These are phyloP conservation scores for Campoplex capitator DNA, from an alignment of 2,888 invertebrate species.

Conservation along the genomic window DNA sequence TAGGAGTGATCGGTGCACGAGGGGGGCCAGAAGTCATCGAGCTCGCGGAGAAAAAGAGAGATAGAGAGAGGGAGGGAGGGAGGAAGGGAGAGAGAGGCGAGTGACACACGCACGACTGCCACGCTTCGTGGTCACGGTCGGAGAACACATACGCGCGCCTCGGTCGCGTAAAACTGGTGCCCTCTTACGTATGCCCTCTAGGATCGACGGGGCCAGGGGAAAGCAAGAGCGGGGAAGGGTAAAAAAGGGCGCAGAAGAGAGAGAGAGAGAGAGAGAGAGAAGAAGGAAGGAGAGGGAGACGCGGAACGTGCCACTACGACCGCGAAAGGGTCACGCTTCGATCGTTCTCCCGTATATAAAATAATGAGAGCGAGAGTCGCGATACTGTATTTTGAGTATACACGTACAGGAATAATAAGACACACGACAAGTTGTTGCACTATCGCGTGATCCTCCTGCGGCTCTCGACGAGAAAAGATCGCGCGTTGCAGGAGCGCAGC, in stretches of 20 bases:
- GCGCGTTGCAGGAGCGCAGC: conserved; percentile 10
- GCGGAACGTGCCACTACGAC: conserved; percentile 73
- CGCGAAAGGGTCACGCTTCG: conserved; percentile 80
- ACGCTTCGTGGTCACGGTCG: conserved; percentile 83
- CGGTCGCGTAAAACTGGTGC: conserved; percentile 56
- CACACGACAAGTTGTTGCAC: conserved; percentile 68
- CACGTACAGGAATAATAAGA: conserved; percentile 41
- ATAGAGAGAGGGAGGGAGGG: conserved; percentile 2
- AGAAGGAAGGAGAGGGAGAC: conserved; percentile 42
- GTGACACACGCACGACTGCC: conserved; percentile 84
- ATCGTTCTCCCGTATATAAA: conserved; percentile 71
- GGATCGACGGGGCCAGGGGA: conserved; percentile 22
- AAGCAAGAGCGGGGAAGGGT: background rate
- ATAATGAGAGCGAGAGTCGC: conserved; percentile 56
- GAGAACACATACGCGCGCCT: conserved; percentile 74
- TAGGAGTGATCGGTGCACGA: conserved; percentile 74
- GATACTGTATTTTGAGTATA: conserved; percentile 21
- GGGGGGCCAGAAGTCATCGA: conserved; percentile 80
- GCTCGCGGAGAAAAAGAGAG: conserved; percentile 38
- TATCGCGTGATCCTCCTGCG: conserved; percentile 50
- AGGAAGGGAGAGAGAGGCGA: conserved; percentile 52
- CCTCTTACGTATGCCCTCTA: conserved; percentile 34
- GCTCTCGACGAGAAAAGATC: conserved; percentile 18
- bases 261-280: conserved; percentile 14
- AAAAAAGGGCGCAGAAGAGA: conserved; percentile 7